These are phyloP conservation scores for Odontesthes bonariensis DNA, from an alignment of 2,113 vertebrate genomes.

Conservation along the genomic window DNA sequence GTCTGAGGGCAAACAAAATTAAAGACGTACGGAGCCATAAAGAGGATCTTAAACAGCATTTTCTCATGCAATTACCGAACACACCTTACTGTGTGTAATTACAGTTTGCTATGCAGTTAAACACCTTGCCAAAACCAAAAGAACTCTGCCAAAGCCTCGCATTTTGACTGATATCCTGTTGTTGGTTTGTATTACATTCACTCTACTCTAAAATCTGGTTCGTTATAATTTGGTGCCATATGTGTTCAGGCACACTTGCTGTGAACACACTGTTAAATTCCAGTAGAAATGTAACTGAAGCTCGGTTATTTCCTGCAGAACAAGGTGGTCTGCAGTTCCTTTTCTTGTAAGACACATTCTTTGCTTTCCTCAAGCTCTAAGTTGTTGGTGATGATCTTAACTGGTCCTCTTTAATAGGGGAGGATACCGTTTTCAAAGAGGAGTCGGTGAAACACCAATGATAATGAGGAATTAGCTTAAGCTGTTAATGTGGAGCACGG, in stretches of 20 bases:
- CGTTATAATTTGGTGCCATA: neutral
- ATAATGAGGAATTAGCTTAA: slow-evolving; percentile 67
- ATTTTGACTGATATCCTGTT: neutral
- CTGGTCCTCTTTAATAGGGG: slow-evolving; percentile 19
- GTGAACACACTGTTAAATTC: slow-evolving; percentile 21
- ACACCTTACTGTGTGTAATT: neutral
- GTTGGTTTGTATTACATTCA: neutral
- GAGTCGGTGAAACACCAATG: slow-evolving; percentile 48
- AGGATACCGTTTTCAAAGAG: slow-evolving; percentile 18
- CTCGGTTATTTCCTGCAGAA: too few species aligned
- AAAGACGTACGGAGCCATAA: slow-evolving; percentile 9
- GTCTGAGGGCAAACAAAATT: slow-evolving; percentile 21
- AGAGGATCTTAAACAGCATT: neutral
- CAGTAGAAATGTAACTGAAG: neutral
- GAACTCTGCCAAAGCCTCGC: neutral
- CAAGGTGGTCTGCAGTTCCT: too few species aligned
- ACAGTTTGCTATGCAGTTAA: neutral
- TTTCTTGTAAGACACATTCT: too few species aligned
- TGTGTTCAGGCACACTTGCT: neutral
- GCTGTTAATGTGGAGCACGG: slow-evolving; percentile 59
- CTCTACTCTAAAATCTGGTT: neutral
- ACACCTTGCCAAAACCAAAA: neutral
- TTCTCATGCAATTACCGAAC: neutral
- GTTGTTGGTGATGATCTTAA: slow-evolving; percentile 10
- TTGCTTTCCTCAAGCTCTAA: neutral